A percentile compares a stretch with the other conserved stretches of the same genome.
phyloP scores from a whole-genome alignment of 2,113 vertebrate genomes.

The Mustela nigripes region DNA sequence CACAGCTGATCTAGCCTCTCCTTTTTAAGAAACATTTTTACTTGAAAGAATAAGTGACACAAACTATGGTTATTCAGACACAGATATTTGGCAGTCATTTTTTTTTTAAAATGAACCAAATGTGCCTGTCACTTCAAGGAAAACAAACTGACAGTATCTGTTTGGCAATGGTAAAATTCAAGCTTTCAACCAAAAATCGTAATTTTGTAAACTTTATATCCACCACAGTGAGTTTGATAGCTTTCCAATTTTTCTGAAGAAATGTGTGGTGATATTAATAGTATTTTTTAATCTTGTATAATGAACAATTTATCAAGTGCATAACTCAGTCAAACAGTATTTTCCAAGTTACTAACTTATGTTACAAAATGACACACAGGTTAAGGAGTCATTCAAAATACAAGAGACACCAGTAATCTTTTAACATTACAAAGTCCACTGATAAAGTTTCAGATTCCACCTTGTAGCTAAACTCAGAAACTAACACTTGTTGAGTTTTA shows the following conservation, averaged over 20 bases:
- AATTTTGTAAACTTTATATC: slow-evolving; percentile 14
- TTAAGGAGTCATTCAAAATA: slow-evolving; percentile 7
- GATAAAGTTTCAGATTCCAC: background rate
- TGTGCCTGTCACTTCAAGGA: background rate
- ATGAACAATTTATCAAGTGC: background rate
- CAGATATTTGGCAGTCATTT: background rate
- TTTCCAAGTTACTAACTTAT: background rate
- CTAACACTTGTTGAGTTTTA: slow-evolving; percentile 19
- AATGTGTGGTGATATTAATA: background rate
- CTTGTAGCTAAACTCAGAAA: background rate
- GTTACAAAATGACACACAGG: background rate
- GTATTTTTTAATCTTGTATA: slow-evolving; percentile 10
- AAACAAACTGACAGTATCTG: background rate
- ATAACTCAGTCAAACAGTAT: background rate
- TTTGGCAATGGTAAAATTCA: slow-evolving; percentile 56
- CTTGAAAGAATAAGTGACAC: slow-evolving; percentile 39
- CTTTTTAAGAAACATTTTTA: slow-evolving; percentile 54
- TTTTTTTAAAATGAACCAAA: slow-evolving; percentile 35
- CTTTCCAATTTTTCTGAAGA: background rate
- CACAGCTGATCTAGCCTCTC: background rate
- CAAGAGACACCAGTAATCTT: background rate
- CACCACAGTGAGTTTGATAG: background rate
- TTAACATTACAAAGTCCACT: background rate
- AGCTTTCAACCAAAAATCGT: slow-evolving; percentile 35
- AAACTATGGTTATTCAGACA: slow-evolving; percentile 9